Conservation (phyloP, 1,140 invertebrate species). For the Rhyacophila brunnea region DNA sequence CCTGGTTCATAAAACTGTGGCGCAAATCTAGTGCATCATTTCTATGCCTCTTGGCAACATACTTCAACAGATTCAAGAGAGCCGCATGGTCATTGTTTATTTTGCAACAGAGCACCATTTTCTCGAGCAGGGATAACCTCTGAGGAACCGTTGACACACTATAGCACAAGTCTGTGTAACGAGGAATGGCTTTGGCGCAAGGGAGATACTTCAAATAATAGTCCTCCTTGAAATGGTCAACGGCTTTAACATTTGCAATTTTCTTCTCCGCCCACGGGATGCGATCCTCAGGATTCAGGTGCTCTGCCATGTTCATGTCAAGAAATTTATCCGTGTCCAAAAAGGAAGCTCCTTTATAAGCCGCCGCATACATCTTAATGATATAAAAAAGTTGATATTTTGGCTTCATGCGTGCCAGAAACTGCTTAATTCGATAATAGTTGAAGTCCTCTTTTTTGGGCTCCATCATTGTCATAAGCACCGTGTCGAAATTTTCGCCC, state of each 20-base stretch:
- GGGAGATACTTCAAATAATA: constrained; percentile 21
- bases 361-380: constrained; percentile 21
- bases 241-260: constrained; percentile 6
- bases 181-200: constrained; percentile 15
- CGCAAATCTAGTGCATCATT: constrained; percentile 23
- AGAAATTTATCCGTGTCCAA: constrained; percentile 6
- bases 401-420: constrained; percentile 15
- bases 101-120: constrained; percentile 30
- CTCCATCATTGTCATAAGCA: constrained; percentile 7
- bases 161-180: constrained; percentile 7
- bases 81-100: constrained; percentile 13
- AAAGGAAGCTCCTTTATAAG: constrained; percentile 12
- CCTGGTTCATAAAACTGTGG: constrained; percentile 17
- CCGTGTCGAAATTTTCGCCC: constrained; percentile 15
- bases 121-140: constrained; percentile 5
- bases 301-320: constrained; percentile 2
- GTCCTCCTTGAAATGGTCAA: constrained; percentile 7
- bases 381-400: constrained; percentile 8
- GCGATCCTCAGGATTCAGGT: constrained; percentile 4
- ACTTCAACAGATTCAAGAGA: constrained; percentile 21
- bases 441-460: constrained; percentile 8
- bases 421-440: neutral
- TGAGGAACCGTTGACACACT: constrained; percentile 2
- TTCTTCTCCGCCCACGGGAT: constrained; percentile 15
- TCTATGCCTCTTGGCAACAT: constrained; percentile 23